Evolutionary conservation across 35 echinoderm and acorn worm genomes (phyloP).

Genomic region (Apostichopus parvimensis): DNA sequence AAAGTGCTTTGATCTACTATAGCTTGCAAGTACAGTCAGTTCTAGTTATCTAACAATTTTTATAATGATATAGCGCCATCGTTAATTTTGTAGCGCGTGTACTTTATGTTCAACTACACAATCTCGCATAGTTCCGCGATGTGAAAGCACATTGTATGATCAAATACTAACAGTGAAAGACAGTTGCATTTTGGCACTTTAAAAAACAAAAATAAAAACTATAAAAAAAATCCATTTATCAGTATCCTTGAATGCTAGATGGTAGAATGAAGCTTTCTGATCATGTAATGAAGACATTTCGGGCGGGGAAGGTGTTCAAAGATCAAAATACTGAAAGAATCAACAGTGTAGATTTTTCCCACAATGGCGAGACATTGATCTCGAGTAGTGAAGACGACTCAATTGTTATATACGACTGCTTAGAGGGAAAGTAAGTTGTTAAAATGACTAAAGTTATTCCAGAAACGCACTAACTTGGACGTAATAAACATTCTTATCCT

Average conservation of each 20-base stretch:
- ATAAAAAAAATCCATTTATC: not conserved
- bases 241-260: not conserved
- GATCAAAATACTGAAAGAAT: constrained; percentile 97
- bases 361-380: constrained; percentile 95
- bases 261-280: constrained; percentile 95
- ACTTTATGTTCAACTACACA: no score
- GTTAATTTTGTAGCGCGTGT: no score
- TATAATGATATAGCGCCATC: no score
- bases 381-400: constrained; percentile 99
- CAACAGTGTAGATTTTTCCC: constrained; percentile 97
- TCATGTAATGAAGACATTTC: constrained; percentile 91
- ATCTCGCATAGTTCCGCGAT: no score
- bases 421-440: constrained; percentile 97
- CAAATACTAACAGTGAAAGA: not conserved
- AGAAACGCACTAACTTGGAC: no score
- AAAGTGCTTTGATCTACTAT: no score
- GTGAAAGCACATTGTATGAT: not conserved
- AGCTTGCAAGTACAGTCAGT: no score
- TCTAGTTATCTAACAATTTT: no score
- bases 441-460: no score
- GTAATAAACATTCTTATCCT: no score
- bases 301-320: constrained; percentile 91
- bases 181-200: not conserved
- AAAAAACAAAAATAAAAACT: not conserved
- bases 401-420: constrained; percentile 98